Base-by-base conservation (phyloP, 1,140 invertebrate genomes). In the Drosophila albomicans region DNA sequence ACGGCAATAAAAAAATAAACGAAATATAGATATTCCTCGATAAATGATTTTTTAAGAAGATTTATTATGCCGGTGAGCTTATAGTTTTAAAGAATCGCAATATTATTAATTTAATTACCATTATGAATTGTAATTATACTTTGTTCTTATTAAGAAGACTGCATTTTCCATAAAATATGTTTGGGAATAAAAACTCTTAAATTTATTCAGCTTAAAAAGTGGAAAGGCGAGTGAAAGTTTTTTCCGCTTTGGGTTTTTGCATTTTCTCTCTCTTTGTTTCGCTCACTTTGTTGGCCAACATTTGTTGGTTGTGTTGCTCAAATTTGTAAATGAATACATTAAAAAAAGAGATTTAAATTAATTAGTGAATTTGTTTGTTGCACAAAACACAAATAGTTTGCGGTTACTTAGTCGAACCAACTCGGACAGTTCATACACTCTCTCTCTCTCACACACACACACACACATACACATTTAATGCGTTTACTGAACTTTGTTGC, bases 361-460 rank as follows among this genome's bases (percentile, higher is more conserved):
- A 57, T 67, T 38, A 62, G 57, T 25, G 48, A 32, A 58, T 38
- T 8, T 58, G 58, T 63, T 46, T 70, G 69, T 64, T 62, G 59
- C 66, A 32, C 32, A 49, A 64, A 70, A 46, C 15, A 46, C 32
- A 41, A 68, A 30, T 57, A 11, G 46, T 65, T 64, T 58, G 67
- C 54, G 68, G 68, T 57, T 35, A 25, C 10, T 56, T 38, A 41
- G 15, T 20, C 1, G 20, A 32, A n/a, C n/a, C 13, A 56, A 16
- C n/a, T 59, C 8, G 28, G 20, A 11, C 45, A 20, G 2, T 49
- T 16, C 13, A 7, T 3, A 1, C 38, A 20, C 16, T 16, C 15
- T 15, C 15, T 15, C 15, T 15, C 15, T 15, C 16, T 16, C 20
- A 20, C 20, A 52, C 28, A 52, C 11, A 6, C 5, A 51, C 20